Evolutionary conservation across 2,797 vertebrate genomes (phyloP).

Genomic region (Thripadectes ignobilis): DNA sequence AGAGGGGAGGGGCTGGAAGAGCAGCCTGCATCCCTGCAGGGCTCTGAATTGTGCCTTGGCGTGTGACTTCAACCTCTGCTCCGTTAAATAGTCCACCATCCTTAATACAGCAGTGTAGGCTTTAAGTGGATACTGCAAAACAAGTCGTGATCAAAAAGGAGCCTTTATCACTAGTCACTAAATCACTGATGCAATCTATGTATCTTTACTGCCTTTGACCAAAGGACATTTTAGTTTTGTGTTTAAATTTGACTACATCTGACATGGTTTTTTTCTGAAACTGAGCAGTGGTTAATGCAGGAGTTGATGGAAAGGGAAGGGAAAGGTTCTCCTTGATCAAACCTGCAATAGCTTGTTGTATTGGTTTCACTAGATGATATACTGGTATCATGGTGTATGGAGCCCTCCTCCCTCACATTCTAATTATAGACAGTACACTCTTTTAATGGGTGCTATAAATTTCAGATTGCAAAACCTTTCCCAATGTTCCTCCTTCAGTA

Average conservation of each 20-base stretch:
- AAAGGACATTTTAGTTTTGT: not conserved
- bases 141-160: not conserved
- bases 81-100: not conserved
- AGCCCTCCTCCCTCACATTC: not conserved
- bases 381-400: not conserved
- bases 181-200: not conserved
- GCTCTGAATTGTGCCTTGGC: not conserved
- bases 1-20: not conserved
- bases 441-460: constrained; percentile 17
- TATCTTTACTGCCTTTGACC: not conserved
- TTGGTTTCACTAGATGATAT: not conserved
- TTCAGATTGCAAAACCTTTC: not conserved
- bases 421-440: not conserved
- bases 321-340: not conserved
- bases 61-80: not conserved
- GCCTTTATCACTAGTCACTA: not conserved
- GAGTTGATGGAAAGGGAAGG: not conserved
- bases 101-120: not conserved
- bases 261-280: not conserved
- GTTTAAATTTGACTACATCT: not conserved
- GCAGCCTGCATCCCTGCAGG: not conserved
- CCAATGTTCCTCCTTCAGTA: not conserved
- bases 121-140: not conserved
- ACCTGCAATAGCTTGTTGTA: not conserved
- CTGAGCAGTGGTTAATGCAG: not conserved